Evolutionary conservation across 2,113 vertebrate genomes (phyloP).

Genomic region (Danio rerio): DNA sequence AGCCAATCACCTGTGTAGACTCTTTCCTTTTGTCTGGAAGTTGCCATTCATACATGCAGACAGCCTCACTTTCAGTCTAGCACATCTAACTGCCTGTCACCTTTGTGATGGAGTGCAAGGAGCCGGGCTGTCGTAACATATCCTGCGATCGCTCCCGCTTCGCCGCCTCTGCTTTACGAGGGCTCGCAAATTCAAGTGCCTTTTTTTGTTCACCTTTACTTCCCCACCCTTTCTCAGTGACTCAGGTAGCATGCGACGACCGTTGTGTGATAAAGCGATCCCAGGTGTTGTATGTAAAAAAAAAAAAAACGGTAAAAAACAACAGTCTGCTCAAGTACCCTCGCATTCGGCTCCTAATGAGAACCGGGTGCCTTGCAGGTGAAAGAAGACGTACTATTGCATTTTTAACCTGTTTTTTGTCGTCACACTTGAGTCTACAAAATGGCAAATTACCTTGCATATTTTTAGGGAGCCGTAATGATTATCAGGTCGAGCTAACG

Average conservation of each 20-base stretch:
- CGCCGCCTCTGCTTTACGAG: conserved; percentile 19
- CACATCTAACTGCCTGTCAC: conserved; percentile 64
- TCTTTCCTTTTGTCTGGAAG: conserved; percentile 52
- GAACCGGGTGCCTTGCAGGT: conserved; percentile 62
- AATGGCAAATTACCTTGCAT: conserved; percentile 72
- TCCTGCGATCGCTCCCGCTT: conserved; percentile 34
- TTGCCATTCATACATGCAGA: conserved; percentile 62
- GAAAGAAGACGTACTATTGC: conserved; percentile 57
- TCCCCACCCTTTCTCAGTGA: conserved; percentile 3
- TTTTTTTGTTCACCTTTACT: conserved; percentile 14
- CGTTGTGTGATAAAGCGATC: conserved; percentile 55
- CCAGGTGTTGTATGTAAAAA: conserved; percentile 65
- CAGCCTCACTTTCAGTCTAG: conserved; percentile 12
- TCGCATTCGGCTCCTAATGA: conserved; percentile 59
- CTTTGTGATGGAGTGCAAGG: conserved; percentile 67
- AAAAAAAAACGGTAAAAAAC: conserved; percentile 10
- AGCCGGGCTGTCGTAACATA: conserved; percentile 46
- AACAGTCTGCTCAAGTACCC: conserved; percentile 62
- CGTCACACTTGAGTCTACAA: conserved; percentile 69
- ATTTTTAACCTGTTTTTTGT: conserved; percentile 65
- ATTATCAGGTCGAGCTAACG: conserved; percentile 72
- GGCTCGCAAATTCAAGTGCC: conserved; percentile 43
- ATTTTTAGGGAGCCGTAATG: conserved; percentile 64
- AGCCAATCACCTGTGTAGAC: conserved; percentile 53
- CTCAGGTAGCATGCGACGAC: conserved; percentile 5